A percentile compares a stretch with the other conserved stretches of the same genome.
phyloP scores from a whole-genome alignment of 2,888 invertebrate genomes.

The Timema cristinae region DNA sequence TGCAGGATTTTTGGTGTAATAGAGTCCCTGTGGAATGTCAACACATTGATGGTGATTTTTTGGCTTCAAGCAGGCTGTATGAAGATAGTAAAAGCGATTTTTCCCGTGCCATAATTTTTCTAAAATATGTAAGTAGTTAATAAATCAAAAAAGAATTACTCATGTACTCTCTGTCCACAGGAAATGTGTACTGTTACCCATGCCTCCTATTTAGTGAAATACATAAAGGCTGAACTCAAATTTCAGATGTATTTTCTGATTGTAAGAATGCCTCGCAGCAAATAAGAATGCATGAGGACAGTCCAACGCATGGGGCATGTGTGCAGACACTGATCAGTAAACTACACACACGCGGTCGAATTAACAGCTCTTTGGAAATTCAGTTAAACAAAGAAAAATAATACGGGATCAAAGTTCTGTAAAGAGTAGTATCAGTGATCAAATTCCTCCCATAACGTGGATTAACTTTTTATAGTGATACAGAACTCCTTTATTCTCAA shows the following conservation, averaged over 20 bases:
- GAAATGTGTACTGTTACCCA: slow-evolving; percentile 8
- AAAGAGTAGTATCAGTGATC: background rate
- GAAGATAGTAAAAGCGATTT: background rate
- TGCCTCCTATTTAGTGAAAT: background rate
- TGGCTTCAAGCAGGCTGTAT: background rate
- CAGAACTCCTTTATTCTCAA: background rate
- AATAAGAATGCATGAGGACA: background rate
- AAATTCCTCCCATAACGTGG: background rate
- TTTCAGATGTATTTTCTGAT: slow-evolving; percentile 8
- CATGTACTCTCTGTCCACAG: background rate
- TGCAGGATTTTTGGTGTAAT: background rate
- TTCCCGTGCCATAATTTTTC: background rate
- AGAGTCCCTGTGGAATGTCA: background rate
- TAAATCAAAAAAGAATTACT: slow-evolving; percentile 9
- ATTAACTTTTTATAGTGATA: too few relatives aligned
- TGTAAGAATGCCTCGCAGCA: slow-evolving; percentile 14
- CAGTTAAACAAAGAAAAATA: background rate
- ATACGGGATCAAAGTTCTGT: background rate
- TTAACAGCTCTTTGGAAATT: background rate
- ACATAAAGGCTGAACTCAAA: slow-evolving; percentile 9
- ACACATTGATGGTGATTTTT: background rate
- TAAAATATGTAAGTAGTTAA: background rate
- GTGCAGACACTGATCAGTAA: background rate
- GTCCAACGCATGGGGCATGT: background rate
- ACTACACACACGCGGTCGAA: background rate